A percentile compares a stretch with the other conserved stretches of the same genome.
phyloP scores from a whole-genome alignment of 2,888 invertebrate genomes.

The Microctonus aethiopoides region DNA sequence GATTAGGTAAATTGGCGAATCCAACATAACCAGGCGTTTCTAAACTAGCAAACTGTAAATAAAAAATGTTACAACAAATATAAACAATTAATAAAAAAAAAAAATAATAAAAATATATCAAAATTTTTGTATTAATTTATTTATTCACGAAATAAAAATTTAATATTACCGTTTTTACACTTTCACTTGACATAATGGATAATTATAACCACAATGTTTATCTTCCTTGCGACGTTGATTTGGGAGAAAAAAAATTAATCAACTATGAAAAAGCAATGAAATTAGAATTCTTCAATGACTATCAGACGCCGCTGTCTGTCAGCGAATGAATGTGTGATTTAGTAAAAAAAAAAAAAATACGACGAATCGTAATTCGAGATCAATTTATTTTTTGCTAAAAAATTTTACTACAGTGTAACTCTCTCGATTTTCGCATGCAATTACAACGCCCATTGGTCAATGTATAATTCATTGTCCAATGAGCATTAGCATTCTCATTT shows the following conservation, averaged over 20 bases:
- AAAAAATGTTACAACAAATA: conserved; percentile 13
- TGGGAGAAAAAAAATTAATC: background rate
- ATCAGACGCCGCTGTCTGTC: conserved; percentile 40
- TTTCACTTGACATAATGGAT: conserved; percentile 60
- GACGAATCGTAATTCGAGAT: conserved; percentile 18
- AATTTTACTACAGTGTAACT: conserved; percentile 19
- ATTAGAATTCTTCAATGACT: conserved; percentile 14
- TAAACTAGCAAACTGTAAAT: conserved; percentile 86
- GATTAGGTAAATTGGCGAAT: conserved; percentile 95
- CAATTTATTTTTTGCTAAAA: conserved; percentile 31
- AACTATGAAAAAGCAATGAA: background rate
- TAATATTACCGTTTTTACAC: conserved; percentile 61
- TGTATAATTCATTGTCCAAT: background rate
- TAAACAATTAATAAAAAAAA: conserved; percentile 22
- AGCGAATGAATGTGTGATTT: conserved; percentile 34
- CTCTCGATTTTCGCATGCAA: conserved; percentile 16
- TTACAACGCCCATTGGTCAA: conserved; percentile 26
- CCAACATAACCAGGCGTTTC: conserved; percentile 92
- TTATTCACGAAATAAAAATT: background rate
- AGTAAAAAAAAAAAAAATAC: too few species aligned
- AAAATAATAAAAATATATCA: background rate
- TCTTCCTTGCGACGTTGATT: background rate
- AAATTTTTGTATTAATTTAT: background rate
- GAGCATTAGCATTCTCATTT: background rate
- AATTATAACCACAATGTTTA: background rate